A percentile compares a stretch with the other conserved stretches of the same genome.
phyloP scores from a whole-genome alignment of 2,797 vertebrate species.

The Falco novaeseelandiae region DNA sequence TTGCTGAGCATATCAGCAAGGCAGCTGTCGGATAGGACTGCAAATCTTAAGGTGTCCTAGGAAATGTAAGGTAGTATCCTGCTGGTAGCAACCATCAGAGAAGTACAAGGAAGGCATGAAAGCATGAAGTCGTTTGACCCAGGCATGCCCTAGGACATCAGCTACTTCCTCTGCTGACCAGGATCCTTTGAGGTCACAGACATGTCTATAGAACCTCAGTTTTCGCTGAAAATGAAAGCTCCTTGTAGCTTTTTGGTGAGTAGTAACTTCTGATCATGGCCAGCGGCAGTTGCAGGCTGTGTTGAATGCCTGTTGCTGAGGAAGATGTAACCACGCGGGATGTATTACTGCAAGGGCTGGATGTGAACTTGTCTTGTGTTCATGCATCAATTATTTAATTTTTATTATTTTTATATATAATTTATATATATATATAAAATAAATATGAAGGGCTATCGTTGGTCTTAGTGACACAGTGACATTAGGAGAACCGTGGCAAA shows the following conservation, averaged over 20 bases:
- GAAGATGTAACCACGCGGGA: rapidly evolving
- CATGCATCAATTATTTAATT: not conserved
- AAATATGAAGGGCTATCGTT: not conserved
- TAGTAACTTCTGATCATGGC: not conserved
- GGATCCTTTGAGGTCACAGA: not conserved
- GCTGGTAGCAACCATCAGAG: not conserved
- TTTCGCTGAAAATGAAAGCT: not conserved
- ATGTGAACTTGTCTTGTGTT: not conserved
- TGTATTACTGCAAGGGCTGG: not conserved
- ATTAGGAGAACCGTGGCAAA: not conserved
- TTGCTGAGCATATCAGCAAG: not conserved
- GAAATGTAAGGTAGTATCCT: not conserved
- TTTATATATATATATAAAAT: too few species aligned
- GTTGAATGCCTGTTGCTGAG: not conserved
- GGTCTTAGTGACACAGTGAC: not conserved
- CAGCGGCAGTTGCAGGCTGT: not conserved
- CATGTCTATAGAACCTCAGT: not conserved
- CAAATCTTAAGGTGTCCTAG: not conserved
- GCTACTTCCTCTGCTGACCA: not conserved
- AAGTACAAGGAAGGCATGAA: not conserved
- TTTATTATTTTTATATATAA: too few species aligned
- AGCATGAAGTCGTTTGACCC: not conserved
- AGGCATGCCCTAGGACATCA: not conserved
- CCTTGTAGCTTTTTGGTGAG: not conserved
- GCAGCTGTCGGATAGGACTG: not conserved